phyloP scores from a whole-genome alignment of 2,113 vertebrate genomes.

The Peucedramus taeniatus region DNA sequence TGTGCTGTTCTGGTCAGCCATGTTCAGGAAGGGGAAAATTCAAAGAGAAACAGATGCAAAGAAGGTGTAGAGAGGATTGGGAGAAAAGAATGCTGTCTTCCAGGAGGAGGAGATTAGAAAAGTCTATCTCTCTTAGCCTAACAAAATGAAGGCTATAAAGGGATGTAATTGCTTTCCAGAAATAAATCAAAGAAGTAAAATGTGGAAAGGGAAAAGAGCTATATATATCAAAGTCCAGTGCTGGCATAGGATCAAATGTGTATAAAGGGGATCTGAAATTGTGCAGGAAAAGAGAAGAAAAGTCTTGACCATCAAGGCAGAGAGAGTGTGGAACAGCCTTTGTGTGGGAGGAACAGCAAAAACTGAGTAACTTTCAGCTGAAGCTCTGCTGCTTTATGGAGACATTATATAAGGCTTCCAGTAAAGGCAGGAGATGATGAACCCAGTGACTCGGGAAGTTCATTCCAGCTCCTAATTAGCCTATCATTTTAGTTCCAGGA shows the following conservation, averaged over 20 bases:
- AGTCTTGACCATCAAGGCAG: neutral
- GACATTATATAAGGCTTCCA: neutral
- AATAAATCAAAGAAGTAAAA: neutral
- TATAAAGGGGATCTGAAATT: neutral
- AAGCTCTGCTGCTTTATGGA: neutral
- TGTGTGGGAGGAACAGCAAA: neutral
- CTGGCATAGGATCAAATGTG: neutral
- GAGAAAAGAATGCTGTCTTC: neutral
- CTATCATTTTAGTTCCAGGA: slow-evolving; percentile 10
- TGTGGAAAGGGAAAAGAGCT: neutral
- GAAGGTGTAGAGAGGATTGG: neutral
- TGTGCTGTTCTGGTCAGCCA: neutral
- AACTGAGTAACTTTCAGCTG: slow-evolving; percentile 38
- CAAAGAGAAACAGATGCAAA: neutral
- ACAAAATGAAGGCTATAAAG: neutral
- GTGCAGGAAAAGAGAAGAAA: neutral
- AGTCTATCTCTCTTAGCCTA: neutral
- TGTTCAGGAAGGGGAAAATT: neutral
- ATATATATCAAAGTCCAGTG: neutral
- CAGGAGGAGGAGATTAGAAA: neutral
- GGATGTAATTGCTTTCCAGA: neutral
- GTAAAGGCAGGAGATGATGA: neutral
- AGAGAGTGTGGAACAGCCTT: neutral
- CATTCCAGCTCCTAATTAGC: neutral
- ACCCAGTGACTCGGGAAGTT: slow-evolving; percentile 38